Percentiles rank a stretch among this genome's conserved stretches.
Conservation (phyloP, 2,113 vertebrate genomes). For the Cygnus buccinator region DNA sequence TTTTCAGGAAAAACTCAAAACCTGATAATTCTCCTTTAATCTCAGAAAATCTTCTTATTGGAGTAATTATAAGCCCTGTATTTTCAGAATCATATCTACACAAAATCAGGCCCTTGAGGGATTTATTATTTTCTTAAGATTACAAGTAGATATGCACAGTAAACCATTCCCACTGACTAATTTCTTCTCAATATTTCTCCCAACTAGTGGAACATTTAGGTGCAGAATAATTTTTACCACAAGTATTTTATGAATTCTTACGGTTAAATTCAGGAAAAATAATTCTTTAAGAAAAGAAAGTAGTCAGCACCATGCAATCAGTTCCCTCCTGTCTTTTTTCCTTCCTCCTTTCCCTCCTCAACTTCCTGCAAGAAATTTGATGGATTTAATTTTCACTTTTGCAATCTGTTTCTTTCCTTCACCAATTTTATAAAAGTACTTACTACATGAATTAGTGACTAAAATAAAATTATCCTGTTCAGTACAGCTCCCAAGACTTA, state of each 20-base stretch:
- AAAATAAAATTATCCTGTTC: neutral
- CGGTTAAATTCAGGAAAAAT: neutral
- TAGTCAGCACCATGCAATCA: neutral
- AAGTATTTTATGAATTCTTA: neutral
- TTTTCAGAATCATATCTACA: neutral
- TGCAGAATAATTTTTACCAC: neutral
- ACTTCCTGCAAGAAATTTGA: neutral
- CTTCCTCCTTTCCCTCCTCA: neutral
- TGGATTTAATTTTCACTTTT: constrained; percentile 13
- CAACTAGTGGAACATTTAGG: neutral
- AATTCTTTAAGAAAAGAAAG: neutral
- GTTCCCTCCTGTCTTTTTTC: neutral
- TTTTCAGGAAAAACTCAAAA: neutral
- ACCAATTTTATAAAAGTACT: neutral
- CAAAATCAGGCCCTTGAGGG: neutral
- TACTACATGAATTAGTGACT: neutral
- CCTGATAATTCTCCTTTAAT: neutral
- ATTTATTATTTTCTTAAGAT: neutral
- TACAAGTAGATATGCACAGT: neutral
- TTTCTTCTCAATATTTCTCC: neutral
- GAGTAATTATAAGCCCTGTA: neutral
- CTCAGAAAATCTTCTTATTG: neutral
- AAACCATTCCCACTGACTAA: neutral
- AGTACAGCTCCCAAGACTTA: neutral
- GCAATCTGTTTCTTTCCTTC: neutral